Evolutionary conservation across 2,797 vertebrate species (phyloP).

Genomic region (Synanceia verrucosa): DNA sequence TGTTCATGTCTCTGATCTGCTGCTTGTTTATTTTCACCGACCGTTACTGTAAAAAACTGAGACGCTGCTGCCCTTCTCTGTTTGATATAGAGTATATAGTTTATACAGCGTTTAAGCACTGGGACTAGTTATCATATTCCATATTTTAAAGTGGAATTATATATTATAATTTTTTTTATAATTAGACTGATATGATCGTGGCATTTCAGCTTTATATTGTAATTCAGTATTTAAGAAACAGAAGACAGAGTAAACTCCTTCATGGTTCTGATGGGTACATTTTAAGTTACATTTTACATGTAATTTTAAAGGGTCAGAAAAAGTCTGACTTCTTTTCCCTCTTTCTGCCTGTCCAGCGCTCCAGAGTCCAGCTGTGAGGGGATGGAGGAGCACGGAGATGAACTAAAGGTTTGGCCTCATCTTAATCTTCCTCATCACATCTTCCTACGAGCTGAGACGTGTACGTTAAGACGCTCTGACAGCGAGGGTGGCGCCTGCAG

Average conservation of each 20-base stretch:
- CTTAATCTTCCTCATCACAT: conserved; percentile 35
- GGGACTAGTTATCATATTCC: not conserved
- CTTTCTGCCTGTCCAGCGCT: conserved; percentile 39
- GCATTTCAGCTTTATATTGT: no score
- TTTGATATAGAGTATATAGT: conserved; percentile 19
- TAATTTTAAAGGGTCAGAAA: not conserved
- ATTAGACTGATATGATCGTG: no score
- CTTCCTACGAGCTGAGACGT: conserved; percentile 29
- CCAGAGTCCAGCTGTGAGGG: conserved; percentile 42
- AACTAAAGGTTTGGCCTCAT: conserved; percentile 69
- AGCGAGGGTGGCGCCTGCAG: conserved; percentile 37
- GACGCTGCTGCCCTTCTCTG: conserved; percentile 58
- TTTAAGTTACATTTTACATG: not conserved
- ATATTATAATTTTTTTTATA: no score
- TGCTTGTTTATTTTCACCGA: not conserved
- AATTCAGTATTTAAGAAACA: not conserved
- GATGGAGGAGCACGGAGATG: conserved; percentile 42
- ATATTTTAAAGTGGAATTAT: not conserved
- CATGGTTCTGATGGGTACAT: not conserved
- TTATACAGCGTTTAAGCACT: no score
- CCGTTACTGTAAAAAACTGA: not conserved
- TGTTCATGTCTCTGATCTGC: not conserved
- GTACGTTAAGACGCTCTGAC: conserved; percentile 59
- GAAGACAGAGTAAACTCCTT: no score
- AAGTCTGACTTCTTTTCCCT: conserved; percentile 25